Evolutionary conservation across 2,797 vertebrate genomes (phyloP).

Genomic region (Pogoniulus pusillus): DNA sequence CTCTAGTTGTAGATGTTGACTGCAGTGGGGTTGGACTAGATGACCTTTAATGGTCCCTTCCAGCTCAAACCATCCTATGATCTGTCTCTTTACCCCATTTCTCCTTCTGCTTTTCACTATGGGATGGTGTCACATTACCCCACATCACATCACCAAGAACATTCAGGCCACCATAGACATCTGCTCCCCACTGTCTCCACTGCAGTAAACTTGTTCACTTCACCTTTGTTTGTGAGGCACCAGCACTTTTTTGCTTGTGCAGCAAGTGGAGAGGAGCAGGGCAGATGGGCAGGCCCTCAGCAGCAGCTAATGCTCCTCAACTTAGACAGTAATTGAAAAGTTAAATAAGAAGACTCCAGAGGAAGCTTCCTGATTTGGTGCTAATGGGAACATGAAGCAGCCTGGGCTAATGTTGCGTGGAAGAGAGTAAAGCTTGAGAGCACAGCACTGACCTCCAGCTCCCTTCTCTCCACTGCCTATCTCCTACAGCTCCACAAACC

Average conservation of each 20-base stretch:
- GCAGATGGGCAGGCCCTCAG: background rate
- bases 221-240: background rate
- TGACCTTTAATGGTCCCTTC: background rate
- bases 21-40: background rate
- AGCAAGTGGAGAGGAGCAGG: background rate
- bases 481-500: background rate
- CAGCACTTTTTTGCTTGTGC: background rate
- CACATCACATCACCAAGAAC: background rate
- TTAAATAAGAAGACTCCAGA: constrained; percentile 58
- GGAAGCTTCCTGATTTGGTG: constrained; percentile 28
- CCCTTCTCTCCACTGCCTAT: background rate
- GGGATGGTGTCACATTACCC: background rate
- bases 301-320: constrained; percentile 32
- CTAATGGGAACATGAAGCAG: constrained; percentile 31
- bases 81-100: background rate
- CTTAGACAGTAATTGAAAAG: constrained; percentile 67
- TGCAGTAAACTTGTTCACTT: background rate
- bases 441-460: background rate
- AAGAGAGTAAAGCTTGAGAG: constrained; percentile 38
- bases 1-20: background rate
- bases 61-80: background rate
- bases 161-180: background rate
- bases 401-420: constrained; percentile 30
- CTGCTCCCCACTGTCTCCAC: background rate
- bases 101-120: background rate